Base-by-base conservation (phyloP, 2,797 vertebrate species). In the Tamandua tetradactyla region DNA sequence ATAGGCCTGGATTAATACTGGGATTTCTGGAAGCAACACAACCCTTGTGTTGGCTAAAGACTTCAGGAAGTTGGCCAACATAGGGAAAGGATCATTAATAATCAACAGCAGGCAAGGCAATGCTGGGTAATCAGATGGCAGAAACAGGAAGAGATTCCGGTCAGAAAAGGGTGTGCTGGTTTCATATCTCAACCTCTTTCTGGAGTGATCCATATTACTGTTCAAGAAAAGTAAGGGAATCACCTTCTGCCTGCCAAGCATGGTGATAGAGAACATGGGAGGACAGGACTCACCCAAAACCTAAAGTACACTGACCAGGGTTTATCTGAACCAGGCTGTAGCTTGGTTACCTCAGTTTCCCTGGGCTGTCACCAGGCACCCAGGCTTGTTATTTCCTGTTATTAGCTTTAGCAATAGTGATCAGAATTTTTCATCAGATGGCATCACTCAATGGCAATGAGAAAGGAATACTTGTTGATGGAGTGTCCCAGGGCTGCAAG, bases 41-140 rank as follows among this genome's bases (percentile, higher is more conserved):
- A 66, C 35, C 44, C 49, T 55, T 88, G 68, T 55, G 52, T 44
- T 32, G 13, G 76, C 86, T 85, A 79, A 97, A 94, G 80, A 76
- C 79, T 95, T 94, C 69, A 72, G 89, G 88, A 95, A 95, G 80
- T 37, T 92, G 76, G 94, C 95, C 93, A 96, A 88, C 81, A 59
- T n/a, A 44, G 86, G 64, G 66, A 88, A 12, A 87, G 27, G 78
- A 74, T 88, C 84, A 92, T 95, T 88, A 88, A 88, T 94, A 94
- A 90, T 47, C 30, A n/a, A 37, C 6, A 40, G 30, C 76, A 76
- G 72, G 79, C 59, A 87, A 32, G n/a, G 47, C 27, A 47, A 30
- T 25, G 22, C 32, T 44, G 22, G 52, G 27, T 27, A 75, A 27
- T 84, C 80, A 79, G 68, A 90, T 30, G 66, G 42, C 42, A 94